Evolutionary conservation across 2,888 invertebrate species (phyloP).

Genomic region (Protophormia terraenovae): DNA sequence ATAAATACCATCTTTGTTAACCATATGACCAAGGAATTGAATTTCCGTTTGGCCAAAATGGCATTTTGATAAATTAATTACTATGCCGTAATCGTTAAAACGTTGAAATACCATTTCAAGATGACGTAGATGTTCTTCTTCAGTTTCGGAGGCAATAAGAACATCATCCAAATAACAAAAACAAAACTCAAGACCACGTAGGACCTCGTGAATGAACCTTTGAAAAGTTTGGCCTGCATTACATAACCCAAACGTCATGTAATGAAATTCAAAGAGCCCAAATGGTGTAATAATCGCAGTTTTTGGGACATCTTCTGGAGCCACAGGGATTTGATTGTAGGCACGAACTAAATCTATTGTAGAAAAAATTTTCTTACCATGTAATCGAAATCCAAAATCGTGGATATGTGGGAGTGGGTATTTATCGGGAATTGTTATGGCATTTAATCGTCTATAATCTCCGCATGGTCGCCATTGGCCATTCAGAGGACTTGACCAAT

Average conservation of each 20-base stretch:
- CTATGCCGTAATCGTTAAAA: no score
- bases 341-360: slow-evolving; percentile 15
- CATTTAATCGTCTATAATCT: slow-evolving; percentile 74
- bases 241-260: slow-evolving; percentile 21
- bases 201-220: slow-evolving; percentile 25
- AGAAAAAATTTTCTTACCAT: no score
- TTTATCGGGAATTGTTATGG: slow-evolving; percentile 74
- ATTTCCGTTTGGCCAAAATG: slow-evolving; percentile 42
- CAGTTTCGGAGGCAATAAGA: slow-evolving; percentile 4
- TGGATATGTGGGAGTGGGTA: slow-evolving; percentile 76
- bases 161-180: no score
- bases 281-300: slow-evolving; percentile 1
- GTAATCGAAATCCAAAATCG: slow-evolving; percentile 65
- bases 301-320: slow-evolving; percentile 7
- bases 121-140: slow-evolving; percentile 17
- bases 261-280: slow-evolving; percentile 12
- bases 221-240: no score
- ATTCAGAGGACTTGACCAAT: no score
- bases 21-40: slow-evolving; percentile 54
- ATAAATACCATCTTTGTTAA: slow-evolving; percentile 34
- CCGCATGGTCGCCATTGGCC: slow-evolving; percentile 73
- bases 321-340: background rate
- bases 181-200: slow-evolving; percentile 6
- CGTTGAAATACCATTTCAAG: no score
- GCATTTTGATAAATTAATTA: background rate